Evolutionary conservation across 1,140 invertebrate species (phyloP), one percentile per base, ranked within the genome.

Genomic region (Phymorhynchus buccinoides): DNA sequence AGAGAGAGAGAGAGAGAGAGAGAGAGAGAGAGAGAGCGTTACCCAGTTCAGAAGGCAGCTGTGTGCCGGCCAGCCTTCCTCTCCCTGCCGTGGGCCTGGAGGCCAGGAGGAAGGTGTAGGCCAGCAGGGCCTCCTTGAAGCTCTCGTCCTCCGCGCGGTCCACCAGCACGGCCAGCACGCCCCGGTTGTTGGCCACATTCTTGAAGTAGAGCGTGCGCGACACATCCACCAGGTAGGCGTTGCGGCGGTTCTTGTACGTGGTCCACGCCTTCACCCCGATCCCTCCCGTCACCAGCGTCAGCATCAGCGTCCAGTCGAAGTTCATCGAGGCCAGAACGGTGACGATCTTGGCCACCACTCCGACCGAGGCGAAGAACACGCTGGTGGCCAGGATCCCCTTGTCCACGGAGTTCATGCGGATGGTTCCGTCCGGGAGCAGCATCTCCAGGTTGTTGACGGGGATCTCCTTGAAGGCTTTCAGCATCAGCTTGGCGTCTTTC

Each of bases 391-490:
- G 35, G 14, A 92, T 44, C 12, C 87, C 80, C 77, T 90, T 90
- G 86, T 93, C 92, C 7, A 87, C n/a, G 12, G 85, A 80, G 12
- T 80, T 88, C 85, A 93, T 93, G n/a, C 84, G 75, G 16, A 93
- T 89, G 78, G 88, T 89, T 27, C 92, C 92, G 86, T 92, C 91
- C 27, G 93, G 93, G 9, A 93, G 86, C 9, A 93, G 75, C 89
- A 92, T 91, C 86, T 93, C 92, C 32, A 93, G 85, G 39, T 86
- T 86, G 80, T 90, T 89, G 9, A 89, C 84, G 18, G 92, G 92
- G 35, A 93, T 89, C 86, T 93, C 93, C 88, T 92, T 92, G 75
- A 93, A 93, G 37, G 88, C 90, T 86, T 93, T 93, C 42, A 93
- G 85, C 41, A 90, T 86, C 9, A 93, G 89, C 87, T 92, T 92